Percentiles rank a stretch among this genome's conserved stretches.
phyloP scores from a whole-genome alignment of 2,113 vertebrate genomes.

The Triplophysa dalaica region DNA sequence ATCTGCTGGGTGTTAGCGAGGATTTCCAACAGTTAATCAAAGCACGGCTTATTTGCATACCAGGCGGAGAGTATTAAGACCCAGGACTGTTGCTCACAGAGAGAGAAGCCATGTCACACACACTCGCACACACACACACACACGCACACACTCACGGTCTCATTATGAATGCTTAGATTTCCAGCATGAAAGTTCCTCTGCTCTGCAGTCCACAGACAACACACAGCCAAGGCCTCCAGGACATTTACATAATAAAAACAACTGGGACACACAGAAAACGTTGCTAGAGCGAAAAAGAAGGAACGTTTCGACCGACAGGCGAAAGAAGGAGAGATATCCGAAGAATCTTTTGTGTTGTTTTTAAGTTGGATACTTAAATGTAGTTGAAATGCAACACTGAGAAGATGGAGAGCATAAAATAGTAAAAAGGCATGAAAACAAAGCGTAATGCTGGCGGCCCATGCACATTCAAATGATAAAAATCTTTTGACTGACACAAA shows the following conservation, averaged over 20 bases:
- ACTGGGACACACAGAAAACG: background rate
- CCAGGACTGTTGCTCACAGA: constrained; percentile 29
- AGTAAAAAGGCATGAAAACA: no score
- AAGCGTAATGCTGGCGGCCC: no score
- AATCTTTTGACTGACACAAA: no score
- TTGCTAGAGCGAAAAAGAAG: background rate
- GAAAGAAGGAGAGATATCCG: background rate
- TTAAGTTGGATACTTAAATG: no score
- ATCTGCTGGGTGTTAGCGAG: constrained; percentile 26
- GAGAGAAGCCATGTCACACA: constrained; percentile 21
- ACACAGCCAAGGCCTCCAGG: constrained; percentile 1
- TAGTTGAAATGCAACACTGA: no score
- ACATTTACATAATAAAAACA: constrained; percentile 41
- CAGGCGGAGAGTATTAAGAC: constrained; percentile 39
- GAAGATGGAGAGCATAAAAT: no score
- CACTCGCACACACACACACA: constrained; percentile 20
- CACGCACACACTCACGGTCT: constrained; percentile 34
- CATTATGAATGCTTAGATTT: constrained; percentile 48
- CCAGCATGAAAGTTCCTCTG: constrained; percentile 41
- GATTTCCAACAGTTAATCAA: constrained; percentile 39
- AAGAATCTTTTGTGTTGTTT: constrained; percentile 6
- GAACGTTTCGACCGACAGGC: constrained; percentile 1
- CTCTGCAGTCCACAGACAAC: constrained; percentile 33
- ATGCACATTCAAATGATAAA: no score
- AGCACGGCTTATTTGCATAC: constrained; percentile 34